Base-by-base conservation (phyloP, 2,888 invertebrate genomes). In the Apamea monoglypha region DNA sequence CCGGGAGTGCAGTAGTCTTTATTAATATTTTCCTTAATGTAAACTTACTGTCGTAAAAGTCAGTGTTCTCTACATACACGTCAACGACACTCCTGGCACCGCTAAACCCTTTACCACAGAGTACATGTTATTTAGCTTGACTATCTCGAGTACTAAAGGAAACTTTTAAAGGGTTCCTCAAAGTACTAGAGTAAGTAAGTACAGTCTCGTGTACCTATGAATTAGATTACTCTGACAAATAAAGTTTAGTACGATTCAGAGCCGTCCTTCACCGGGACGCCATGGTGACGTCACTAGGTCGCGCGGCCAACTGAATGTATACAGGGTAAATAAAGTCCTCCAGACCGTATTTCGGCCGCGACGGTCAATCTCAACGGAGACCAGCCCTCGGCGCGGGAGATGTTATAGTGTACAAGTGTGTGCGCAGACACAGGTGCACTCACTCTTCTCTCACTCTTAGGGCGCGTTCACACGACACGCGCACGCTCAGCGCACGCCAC, bases 121-220 rank as follows among this genome's bases (percentile, higher is more conserved):
- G 14, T 29, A 74, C 50, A 68, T 80, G 21, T 47, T 36, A 79
- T 73, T 73, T 53, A 70, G 53, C 36, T 74, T 32, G 74, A 21
- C 61, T 53, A 70, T 80, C 80, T 5, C 64, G 56, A 50, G 7
- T 61, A 53, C 56, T 25, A 36, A 56, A 78, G 18, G 16, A 50
- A 82, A 73, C 67, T 84, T 84, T 61, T n/a, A 32, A 32, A 72
- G 36, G 21, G 47, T 32, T 50, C 32, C 47, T 40, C 2, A 50
- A 68, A 59, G 50, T 18, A 14, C 47, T 50, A 29, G 21, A 79
- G 50, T 78, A 29, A 32, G 25, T 75, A 82, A 36, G 32, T 76
- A 82, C 50, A n/a, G 1, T 21, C 10, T 40, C 32, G 18, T 67
- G 80, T 64, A 21, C 21, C 12, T 64, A 21, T 10, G 64, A 63